phyloP scores from a whole-genome alignment of 2,113 vertebrate species.

The Ahaetulla prasina region DNA sequence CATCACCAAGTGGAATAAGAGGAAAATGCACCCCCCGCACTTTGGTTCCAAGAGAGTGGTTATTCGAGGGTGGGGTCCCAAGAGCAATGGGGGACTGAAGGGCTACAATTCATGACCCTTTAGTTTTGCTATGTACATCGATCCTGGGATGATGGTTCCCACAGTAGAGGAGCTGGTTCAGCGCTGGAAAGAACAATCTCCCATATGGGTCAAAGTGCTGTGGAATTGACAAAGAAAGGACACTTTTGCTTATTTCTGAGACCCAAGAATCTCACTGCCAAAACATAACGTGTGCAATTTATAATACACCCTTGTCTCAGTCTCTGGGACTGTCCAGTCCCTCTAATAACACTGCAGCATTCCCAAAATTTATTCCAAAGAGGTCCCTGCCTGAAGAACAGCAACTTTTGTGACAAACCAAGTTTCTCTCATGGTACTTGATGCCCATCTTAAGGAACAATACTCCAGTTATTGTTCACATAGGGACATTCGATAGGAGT shows the following conservation, averaged over 20 bases:
- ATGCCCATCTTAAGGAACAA: background rate
- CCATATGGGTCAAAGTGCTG: background rate
- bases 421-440: background rate
- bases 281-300: background rate
- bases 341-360: background rate
- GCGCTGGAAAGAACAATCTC: fast-evolving
- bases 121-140: background rate
- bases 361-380: background rate
- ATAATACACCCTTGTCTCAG: background rate
- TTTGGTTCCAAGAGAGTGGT: background rate
- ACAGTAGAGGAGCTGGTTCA: background rate
- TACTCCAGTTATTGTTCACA: background rate
- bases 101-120: background rate
- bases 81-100: background rate
- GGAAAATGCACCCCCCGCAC: background rate
- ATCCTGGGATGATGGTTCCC: background rate
- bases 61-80: background rate
- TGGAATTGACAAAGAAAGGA: background rate
- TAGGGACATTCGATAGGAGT: background rate
- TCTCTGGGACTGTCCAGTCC: background rate
- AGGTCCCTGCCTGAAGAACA: background rate
- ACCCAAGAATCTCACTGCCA: background rate
- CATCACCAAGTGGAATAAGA: background rate
- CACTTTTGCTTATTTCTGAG: background rate
- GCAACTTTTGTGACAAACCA: background rate